Conservation (phyloP, 35 echinoderm and acorn worm species). For the Apostichopus californicus region DNA sequence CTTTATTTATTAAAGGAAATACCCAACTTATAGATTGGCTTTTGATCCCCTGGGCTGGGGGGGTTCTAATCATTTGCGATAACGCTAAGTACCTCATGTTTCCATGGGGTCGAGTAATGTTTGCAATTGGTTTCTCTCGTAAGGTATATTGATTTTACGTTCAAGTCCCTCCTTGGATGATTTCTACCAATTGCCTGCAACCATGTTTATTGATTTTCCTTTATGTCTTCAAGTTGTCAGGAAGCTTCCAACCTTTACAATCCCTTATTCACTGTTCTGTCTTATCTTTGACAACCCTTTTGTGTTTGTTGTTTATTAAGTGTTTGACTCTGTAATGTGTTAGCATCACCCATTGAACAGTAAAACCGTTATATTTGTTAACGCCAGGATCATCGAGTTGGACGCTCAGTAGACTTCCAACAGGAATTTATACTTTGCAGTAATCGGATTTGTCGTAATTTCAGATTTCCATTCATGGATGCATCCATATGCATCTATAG, state of each 20-base stretch:
- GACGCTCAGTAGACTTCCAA: too few species aligned
- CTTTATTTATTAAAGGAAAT: neutral
- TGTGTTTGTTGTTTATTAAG: neutral
- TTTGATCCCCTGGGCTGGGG: neutral
- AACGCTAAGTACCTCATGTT: neutral
- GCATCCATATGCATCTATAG: too few species aligned
- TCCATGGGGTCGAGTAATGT: constrained; percentile 22
- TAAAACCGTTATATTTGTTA: too few species aligned
- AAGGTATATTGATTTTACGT: constrained; percentile 9
- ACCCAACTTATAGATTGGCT: neutral
- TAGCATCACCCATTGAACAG: neutral
- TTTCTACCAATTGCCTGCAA: constrained; percentile 34
- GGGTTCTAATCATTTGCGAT: neutral
- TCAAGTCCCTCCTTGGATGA: constrained; percentile 7
- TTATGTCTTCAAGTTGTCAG: constrained; percentile 25
- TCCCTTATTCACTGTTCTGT: neutral
- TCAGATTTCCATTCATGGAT: too few species aligned
- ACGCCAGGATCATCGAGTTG: too few species aligned
- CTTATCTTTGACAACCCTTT: neutral
- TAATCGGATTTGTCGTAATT: too few species aligned
- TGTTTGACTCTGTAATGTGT: neutral
- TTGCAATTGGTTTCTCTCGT: neutral
- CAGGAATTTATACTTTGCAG: too few species aligned
- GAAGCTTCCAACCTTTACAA: neutral
- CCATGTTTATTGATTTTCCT: constrained; percentile 31